phyloP scores from a whole-genome alignment of 1,140 invertebrate species.

The Zaprionus gabonicus region DNA sequence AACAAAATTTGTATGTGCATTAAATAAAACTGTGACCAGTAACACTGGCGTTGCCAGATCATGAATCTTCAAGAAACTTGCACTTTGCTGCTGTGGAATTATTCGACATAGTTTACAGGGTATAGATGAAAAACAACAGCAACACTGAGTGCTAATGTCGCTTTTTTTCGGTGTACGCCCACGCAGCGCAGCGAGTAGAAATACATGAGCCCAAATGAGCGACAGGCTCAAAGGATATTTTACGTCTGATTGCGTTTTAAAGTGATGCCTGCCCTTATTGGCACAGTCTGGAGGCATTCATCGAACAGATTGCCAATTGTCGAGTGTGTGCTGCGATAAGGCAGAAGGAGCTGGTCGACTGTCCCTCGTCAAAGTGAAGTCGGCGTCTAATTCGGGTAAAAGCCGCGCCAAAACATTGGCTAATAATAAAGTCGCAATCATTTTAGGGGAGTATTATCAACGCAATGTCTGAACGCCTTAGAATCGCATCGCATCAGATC shows the following conservation, averaged over 20 bases:
- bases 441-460: constrained; percentile 23
- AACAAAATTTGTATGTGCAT: background rate
- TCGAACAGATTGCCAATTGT: constrained; percentile 51
- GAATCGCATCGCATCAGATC: background rate
- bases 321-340: constrained; percentile 44
- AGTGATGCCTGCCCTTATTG: constrained; percentile 60
- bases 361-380: background rate
- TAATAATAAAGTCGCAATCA: constrained; percentile 46
- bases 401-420: constrained; percentile 22
- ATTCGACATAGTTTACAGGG: background rate
- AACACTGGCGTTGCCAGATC: background rate
- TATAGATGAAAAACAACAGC: background rate
- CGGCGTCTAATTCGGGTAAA: constrained; percentile 7
- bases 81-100: background rate
- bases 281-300: constrained; percentile 34
- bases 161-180: constrained; percentile 6
- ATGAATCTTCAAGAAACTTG: background rate
- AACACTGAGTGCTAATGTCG: background rate
- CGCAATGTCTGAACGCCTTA: background rate
- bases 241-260: constrained; percentile 74
- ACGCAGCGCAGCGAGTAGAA: constrained; percentile 36
- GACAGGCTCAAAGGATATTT: constrained; percentile 74
- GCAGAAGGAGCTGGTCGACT: background rate
- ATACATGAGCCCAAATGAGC: constrained; percentile 64
- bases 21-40: background rate